Evolutionary conservation across 2,113 vertebrate genomes (phyloP).

Genomic region (Chamaea fasciata): DNA sequence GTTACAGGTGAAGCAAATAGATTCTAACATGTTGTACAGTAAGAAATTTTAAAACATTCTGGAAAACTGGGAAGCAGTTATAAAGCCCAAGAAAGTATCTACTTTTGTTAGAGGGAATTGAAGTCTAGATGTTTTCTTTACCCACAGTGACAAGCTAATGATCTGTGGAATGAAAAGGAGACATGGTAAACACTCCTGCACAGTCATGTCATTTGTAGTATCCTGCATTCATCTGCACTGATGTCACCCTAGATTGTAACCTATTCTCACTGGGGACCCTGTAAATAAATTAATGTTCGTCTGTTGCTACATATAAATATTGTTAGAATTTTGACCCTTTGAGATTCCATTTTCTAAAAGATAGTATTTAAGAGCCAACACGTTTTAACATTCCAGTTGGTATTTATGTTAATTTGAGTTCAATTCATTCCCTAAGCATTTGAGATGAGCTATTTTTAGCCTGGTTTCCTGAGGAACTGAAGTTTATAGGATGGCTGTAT

Average conservation of each 20-base stretch:
- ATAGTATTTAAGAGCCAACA: neutral
- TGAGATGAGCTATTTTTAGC: constrained; percentile 36
- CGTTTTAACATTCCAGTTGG: constrained; percentile 17
- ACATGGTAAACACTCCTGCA: neutral
- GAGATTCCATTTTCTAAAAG: neutral
- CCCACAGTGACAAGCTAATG: neutral
- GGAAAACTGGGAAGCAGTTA: neutral
- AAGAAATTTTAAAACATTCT: neutral
- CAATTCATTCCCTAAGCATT: neutral
- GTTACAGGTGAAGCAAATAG: neutral
- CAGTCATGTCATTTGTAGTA: neutral
- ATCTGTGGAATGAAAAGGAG: neutral
- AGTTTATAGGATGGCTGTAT: constrained; percentile 14
- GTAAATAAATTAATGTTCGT: neutral
- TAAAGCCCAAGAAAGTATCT: neutral
- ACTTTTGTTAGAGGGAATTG: neutral
- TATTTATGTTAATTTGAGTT: constrained; percentile 52
- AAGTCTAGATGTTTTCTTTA: neutral
- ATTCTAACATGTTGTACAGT: neutral
- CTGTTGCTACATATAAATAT: neutral
- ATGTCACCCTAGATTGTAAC: neutral
- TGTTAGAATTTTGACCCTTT: neutral
- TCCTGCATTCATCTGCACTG: neutral
- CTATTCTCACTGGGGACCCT: neutral
- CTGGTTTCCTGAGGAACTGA: constrained; percentile 53